Percentiles rank a stretch among this genome's conserved stretches.
These are phyloP conservation scores for Heliconius hortense DNA, from an alignment of 2,888 invertebrate species.

Conservation along the genomic window DNA sequence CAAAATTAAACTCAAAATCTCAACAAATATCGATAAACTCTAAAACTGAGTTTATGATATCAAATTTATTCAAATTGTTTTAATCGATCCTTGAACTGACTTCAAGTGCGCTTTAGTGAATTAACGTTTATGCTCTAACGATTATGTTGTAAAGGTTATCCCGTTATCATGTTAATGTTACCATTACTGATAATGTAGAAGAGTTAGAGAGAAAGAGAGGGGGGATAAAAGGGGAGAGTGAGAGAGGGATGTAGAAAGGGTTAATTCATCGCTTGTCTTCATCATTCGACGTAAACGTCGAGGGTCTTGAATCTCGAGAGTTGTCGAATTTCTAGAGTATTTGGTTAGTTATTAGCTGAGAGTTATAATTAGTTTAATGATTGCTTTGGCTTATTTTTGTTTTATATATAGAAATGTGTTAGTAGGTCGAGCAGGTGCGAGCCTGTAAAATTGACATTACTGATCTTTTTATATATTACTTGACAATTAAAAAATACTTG, in stretches of 20 bases:
- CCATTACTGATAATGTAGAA: conserved; percentile 48
- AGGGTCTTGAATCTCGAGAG: conserved; percentile 20
- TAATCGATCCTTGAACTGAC: conserved; percentile 24
- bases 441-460: no score
- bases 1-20: neutral
- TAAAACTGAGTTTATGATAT: conserved; percentile 27
- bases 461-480: neutral
- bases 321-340: conserved; percentile 19
- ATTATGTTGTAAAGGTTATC: conserved; percentile 49
- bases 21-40: conserved; percentile 32
- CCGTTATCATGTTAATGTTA: conserved; percentile 60
- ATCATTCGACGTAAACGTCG: conserved; percentile 25
- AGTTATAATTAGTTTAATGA: conserved; percentile 5
- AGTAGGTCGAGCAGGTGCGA: no score
- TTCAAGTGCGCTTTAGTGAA: conserved; percentile 22
- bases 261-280: conserved; percentile 48
- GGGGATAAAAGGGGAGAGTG: neutral
- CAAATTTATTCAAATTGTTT: conserved; percentile 34
- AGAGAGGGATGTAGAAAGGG: conserved; percentile 41
- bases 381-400: neutral
- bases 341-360: neutral
- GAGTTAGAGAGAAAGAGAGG: conserved; percentile 27
- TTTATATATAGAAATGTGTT: neutral
- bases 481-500: no score
- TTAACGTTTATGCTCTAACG: conserved; percentile 45